Base-by-base conservation (phyloP, 2,113 vertebrate species). In the Caranx melampygus region DNA sequence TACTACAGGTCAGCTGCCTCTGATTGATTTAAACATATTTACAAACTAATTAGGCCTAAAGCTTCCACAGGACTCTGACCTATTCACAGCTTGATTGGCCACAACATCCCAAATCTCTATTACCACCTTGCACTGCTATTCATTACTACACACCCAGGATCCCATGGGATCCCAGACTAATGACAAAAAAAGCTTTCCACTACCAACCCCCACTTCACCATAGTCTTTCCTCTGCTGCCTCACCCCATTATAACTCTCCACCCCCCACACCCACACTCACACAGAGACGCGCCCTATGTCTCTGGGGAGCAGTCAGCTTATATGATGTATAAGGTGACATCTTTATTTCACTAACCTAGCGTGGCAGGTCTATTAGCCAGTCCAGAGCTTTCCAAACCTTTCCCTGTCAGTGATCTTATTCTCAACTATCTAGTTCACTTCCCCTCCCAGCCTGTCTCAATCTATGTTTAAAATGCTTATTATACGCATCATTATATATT, bases 341-440 rank as follows among this genome's bases (percentile, higher is more conserved):
- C 91, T 93, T 92, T 91, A 93, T 93, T 90, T 79, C 86, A 74
- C 92, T 92, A 93, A 93, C 89, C 87, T 76, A 76, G 84, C 60
- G 79, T 92, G 92, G 89, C 92, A 93, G 91, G 79, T 92, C 90
- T 92, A 92, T 93, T 93, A 92, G 92, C 81, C 78, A 74, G 83
- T 80, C 75, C 84, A 66, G 66, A 87, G 90, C 80, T 68, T 85
- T 79, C 84, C 79, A 81, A 91, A 89, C 82, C 90, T 77, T 84
- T 71, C 31, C 67, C 87, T 87, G 90, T 88, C 89, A 91, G 57
- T 10, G 3, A 85, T 84, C 79, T 73, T 91, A 87, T 88, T 89
- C 82, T 82, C 87, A 85, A 33, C 87, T 87, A 86, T 90, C 89
- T 55, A 6, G 42, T 89, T 69, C 77, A 84, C 57, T 81, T 76